These are phyloP conservation scores for Azemiops feae DNA, from an alignment of 2,113 vertebrate species.

Conservation along the genomic window DNA sequence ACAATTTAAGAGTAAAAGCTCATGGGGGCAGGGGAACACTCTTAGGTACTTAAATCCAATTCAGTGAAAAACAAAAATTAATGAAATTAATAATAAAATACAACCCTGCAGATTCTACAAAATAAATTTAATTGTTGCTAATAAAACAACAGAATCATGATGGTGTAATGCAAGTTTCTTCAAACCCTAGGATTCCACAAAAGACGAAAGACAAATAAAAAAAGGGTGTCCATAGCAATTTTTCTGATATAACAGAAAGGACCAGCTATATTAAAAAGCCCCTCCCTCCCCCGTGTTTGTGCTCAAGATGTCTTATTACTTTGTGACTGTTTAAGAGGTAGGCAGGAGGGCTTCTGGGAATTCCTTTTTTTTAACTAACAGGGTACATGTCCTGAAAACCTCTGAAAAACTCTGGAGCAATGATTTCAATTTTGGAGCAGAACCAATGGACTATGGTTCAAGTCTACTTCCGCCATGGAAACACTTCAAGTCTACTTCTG, in stretches of 20 bases:
- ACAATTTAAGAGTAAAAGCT: neutral
- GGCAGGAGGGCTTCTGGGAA: neutral
- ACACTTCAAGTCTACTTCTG: neutral
- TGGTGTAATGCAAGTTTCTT: neutral
- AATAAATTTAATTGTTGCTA: neutral
- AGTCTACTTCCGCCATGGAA: neutral
- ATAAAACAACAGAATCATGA: neutral
- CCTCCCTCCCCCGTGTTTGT: accelerated
- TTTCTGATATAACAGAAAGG: neutral
- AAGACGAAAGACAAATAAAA: neutral
- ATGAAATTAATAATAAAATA: neutral
- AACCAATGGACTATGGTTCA: neutral
- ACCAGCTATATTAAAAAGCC: neutral
- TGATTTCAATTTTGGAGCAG: neutral
- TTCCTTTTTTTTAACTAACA: neutral
- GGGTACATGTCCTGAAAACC: neutral
- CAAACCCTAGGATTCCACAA: neutral
- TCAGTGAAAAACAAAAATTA: neutral
- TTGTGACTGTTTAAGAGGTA: neutral
- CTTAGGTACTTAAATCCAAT: neutral
- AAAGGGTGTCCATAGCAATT: neutral
- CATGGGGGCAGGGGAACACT: neutral
- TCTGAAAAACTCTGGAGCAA: neutral
- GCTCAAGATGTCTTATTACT: neutral
- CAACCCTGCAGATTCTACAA: neutral